These are phyloP conservation scores for Eristalinus sepulchralis DNA, from an alignment of 2,888 invertebrate species.

Conservation along the genomic window DNA sequence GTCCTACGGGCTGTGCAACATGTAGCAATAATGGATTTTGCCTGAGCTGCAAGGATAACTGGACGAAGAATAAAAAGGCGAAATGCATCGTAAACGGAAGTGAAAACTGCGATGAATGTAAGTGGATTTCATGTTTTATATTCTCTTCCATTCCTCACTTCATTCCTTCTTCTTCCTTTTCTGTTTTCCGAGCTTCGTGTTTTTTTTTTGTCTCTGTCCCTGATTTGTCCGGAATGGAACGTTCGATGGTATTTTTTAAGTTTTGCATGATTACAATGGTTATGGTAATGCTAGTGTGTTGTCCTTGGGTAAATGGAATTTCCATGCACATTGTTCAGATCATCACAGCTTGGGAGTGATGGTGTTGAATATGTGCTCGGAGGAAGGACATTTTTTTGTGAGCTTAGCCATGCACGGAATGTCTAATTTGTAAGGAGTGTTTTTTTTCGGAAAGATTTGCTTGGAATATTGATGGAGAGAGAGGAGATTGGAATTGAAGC, in stretches of 20 bases:
- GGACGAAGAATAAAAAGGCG: constrained; percentile 89
- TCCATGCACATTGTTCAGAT: constrained; percentile 64
- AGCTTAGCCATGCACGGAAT: constrained; percentile 48
- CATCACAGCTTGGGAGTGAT: constrained; percentile 46
- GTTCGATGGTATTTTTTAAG: constrained; percentile 49
- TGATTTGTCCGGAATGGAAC: constrained; percentile 28
- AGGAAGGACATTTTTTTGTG: constrained; percentile 44
- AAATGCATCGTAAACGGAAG: constrained; percentile 88
- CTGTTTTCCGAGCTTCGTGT: not conserved
- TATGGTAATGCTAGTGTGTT: constrained; percentile 65
- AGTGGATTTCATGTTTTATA: constrained; percentile 77
- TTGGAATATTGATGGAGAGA: constrained; percentile 34
- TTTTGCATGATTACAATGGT: constrained; percentile 66
- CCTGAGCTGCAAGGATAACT: constrained; percentile 87
- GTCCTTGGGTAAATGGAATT: constrained; percentile 68
- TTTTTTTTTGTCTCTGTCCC: constrained; percentile 12
- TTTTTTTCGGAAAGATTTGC: not conserved
- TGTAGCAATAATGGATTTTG: constrained; percentile 88
- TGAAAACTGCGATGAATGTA: constrained; percentile 86
- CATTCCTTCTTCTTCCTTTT: constrained; percentile 7
- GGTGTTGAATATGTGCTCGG: constrained; percentile 38
- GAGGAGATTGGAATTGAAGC: constrained; percentile 33
- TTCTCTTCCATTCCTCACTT: constrained; percentile 45
- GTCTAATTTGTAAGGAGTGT: constrained; percentile 57
- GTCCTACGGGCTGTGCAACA: constrained; percentile 89